Conservation (phyloP, 1,140 invertebrate species). For the Ips typographus region DNA sequence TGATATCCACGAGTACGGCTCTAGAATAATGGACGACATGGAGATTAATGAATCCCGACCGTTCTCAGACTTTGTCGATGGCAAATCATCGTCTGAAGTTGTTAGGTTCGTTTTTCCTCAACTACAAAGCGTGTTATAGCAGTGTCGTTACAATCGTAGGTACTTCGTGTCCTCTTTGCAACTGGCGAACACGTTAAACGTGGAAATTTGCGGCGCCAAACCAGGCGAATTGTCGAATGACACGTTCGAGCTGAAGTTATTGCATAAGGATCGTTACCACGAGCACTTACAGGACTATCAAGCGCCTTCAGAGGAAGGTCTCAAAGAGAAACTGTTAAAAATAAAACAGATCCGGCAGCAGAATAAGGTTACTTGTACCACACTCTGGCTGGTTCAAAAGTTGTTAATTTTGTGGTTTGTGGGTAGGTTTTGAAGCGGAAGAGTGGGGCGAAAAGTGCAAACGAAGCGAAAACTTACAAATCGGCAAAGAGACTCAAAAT, state of each 20-base stretch:
- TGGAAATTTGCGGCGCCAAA: slow-evolving; percentile 42
- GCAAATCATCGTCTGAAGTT: slow-evolving; percentile 44
- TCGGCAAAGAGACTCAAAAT: too few relatives aligned
- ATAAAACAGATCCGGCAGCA: slow-evolving; percentile 27
- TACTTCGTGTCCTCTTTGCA: slow-evolving; percentile 47
- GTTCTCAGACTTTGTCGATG: slow-evolving; percentile 40
- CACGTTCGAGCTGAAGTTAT: slow-evolving; percentile 42
- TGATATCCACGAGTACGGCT: slow-evolving; percentile 48
- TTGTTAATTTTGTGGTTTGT: too few relatives aligned
- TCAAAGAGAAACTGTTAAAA: slow-evolving; percentile 37
- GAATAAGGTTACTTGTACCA: slow-evolving; percentile 17
- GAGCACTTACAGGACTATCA: slow-evolving; percentile 46
- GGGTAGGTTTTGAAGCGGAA: too few relatives aligned
- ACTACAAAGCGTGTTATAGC: too few relatives aligned
- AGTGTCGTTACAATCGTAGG: slow-evolving; percentile 8
- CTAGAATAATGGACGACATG: slow-evolving; percentile 44
- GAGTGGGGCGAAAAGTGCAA: too few relatives aligned
- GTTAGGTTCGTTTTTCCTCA: slow-evolving; percentile 20
- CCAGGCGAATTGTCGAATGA: slow-evolving; percentile 45
- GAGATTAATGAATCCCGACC: slow-evolving; percentile 31
- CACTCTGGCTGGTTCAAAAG: too few relatives aligned
- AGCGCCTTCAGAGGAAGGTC: slow-evolving; percentile 44
- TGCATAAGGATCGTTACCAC: slow-evolving; percentile 45
- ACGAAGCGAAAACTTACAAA: too few relatives aligned
- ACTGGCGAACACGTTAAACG: slow-evolving; percentile 46